Evolutionary conservation across 37 sponge, comb jelly and placozoan species (phyloP), one percentile per base, ranked within the genome.

Genomic region (Agelas oroides): DNA sequence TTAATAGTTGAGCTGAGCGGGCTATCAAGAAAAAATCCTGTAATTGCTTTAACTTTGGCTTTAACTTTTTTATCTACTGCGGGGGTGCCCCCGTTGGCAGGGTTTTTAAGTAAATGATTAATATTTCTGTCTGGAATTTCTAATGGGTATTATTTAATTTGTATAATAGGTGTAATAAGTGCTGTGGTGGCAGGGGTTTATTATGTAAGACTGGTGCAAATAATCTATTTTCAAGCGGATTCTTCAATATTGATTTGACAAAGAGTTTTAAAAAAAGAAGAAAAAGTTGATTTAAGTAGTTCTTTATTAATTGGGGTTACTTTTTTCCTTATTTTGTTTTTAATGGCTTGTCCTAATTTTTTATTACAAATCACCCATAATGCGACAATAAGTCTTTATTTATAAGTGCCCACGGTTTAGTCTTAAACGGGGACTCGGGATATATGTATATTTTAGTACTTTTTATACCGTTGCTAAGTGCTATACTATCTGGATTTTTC

Each of bases 161-260:
- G 64, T 77, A 38, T 86, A 32, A 58, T 89, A 25, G 71, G 56
- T 57, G 91, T 90, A 37, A 33, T 93, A 58, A 66, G 76, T 70
- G 86, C 94, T 31, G 94, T 89, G 30, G 82, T 88, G 54, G 94
- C 87, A 17, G 94, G 90, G 37, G 87, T 93, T 27, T 93, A 93
- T 86, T 93, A 93, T 90, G 91, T 93, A 40, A 76, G 94, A 61
- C 39, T 93, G 53, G 91, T 93, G 28, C 87, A 93, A 82, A 75
- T 90, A 75, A 86, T 93, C 39, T 90, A 86, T 82, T 93, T 93
- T 90, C 87, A 70, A 79, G 76, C 72, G 24, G 91, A 82, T 38
- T 84, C 38, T 81, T 62, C 77, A 18, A 31, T 80, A 53, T 89
- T 93, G 81, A 72, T 89, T 77, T 93, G 93, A 59, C 85, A 93